Base-by-base conservation (phyloP, 35 echinoderm and acorn worm species). In the Lytechinus pictus region DNA sequence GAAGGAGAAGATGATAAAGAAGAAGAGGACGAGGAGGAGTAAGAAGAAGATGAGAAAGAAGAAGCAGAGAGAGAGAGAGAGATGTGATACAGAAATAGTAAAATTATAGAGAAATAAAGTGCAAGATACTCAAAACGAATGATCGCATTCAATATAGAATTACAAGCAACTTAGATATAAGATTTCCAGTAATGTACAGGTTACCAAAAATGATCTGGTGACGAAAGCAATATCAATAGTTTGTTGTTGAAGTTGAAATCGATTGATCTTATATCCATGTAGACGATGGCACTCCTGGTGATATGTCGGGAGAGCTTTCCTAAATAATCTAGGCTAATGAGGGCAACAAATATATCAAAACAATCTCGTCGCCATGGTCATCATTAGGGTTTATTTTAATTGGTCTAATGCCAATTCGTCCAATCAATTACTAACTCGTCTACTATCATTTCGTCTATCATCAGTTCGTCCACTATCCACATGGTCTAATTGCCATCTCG, bases 151-250 rank as follows among this genome's bases (percentile, higher is more conserved):
- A n/a, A n/a, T n/a, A n/a, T n/a, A n/a, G n/a, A n/a, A n/a, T n/a
- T n/a, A n/a, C n/a, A n/a, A n/a, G n/a, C n/a, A n/a, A n/a, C n/a
- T n/a, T n/a, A 16, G 16, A 44, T 44, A 44, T 44, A 44, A 2
- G 33, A 44, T 44, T 44, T 1, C 33, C 33, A 44, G 33, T 44
- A 44, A 44, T 44, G 33, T 44, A 44, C 33, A 44, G 33, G 33
- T 44, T 44, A 44, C 33, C 60, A 94, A 55, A 61, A 86, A 86
- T 94, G 86, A 86, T 94, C 52, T 94, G 94, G 86, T 71, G 61
- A 71, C 0, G 61, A 71, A 71, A 71, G 61, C 61, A 21, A 21
- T 71, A 71, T 71, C 24, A 21, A 71, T 71, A 71, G 61, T 71
- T 71, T 71, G 24, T 71, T 71, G 10, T 21, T 71, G 61, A 71